These are phyloP conservation scores for Sinodicranocentrus sp. DNA, from an alignment of 2,888 invertebrate genomes.

Conservation along the genomic window DNA sequence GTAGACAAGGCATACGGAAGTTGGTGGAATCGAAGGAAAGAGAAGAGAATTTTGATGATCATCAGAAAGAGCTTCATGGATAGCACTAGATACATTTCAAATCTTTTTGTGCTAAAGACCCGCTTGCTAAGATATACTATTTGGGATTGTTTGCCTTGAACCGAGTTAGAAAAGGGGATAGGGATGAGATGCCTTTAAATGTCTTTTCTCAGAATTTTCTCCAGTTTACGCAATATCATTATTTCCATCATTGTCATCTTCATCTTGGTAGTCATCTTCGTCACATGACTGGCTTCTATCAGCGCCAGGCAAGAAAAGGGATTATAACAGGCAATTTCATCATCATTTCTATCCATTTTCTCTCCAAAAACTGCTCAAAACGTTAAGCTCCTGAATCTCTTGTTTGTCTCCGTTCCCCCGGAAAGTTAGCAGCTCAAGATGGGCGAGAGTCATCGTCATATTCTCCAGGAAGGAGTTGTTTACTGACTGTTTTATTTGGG, in stretches of 20 bases:
- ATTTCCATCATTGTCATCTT: constrained; percentile 9
- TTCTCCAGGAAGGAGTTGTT: too few species aligned
- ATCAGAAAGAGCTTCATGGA: background rate
- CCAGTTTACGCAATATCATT: constrained; percentile 26
- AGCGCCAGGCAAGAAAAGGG: constrained; percentile 13
- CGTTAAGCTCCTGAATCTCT: background rate
- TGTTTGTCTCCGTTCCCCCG: background rate
- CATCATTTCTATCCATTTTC: constrained; percentile 18
- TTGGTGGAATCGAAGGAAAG: background rate
- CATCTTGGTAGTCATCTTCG: background rate
- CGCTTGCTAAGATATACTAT: too few species aligned
- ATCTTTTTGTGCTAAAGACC: too few species aligned
- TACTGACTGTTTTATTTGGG: too few species aligned
- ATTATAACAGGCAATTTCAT: constrained; percentile 35
- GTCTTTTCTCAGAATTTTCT: constrained; percentile 11
- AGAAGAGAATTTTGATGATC: constrained; percentile 11
- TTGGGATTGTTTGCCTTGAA: background rate
- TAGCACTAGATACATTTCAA: constrained; percentile 1
- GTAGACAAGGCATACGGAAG: too few species aligned
- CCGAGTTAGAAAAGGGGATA: background rate
- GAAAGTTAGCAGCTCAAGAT: background rate
- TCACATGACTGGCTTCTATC: constrained; percentile 8
- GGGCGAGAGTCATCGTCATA: too few species aligned
- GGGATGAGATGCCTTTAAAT: background rate
- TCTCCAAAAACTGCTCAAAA: background rate